Percentiles rank a stretch among this genome's conserved stretches.
Conservation (phyloP, 2,797 vertebrate genomes). For the Anolis apletophallus region DNA sequence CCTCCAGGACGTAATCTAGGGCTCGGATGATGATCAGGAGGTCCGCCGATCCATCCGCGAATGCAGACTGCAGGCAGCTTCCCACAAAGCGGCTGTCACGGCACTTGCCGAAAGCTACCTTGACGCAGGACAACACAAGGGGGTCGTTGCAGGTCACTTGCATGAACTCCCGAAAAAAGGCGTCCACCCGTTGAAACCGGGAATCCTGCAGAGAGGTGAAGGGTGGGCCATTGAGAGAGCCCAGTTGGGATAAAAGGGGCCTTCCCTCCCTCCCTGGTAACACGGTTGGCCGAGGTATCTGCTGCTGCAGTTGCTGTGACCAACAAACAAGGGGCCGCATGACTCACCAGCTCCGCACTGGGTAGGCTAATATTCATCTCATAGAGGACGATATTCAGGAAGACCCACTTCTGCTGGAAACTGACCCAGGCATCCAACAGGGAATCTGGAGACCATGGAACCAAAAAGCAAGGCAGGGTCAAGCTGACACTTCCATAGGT, state of each 20-base stretch:
- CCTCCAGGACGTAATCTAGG: constrained; percentile 74
- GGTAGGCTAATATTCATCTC: constrained; percentile 73
- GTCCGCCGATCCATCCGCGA: constrained; percentile 75
- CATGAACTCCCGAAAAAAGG: constrained; percentile 81
- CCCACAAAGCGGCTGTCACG: constrained; percentile 67
- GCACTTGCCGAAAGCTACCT: constrained; percentile 33
- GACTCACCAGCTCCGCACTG: constrained; percentile 80
- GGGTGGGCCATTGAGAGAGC: not conserved
- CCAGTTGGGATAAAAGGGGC: no score
- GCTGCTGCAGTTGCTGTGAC: no score
- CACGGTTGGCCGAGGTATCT: no score
- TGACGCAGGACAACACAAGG: constrained; percentile 78
- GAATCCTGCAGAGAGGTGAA: constrained; percentile 43
- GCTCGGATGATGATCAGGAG: constrained; percentile 82
- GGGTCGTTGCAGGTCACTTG: constrained; percentile 73
- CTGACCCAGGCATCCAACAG: constrained; percentile 81
- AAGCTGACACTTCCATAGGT: not conserved
- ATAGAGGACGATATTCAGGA: constrained; percentile 81
- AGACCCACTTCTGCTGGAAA: constrained; percentile 86
- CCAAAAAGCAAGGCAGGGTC: not conserved
- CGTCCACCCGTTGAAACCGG: constrained; percentile 74
- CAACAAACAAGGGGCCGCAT: no score
- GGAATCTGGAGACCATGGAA: constrained; percentile 65
- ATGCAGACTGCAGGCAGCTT: constrained; percentile 65
- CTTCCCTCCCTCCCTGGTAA: no score